Base-by-base conservation (phyloP, 2,113 vertebrate species). In the Alethe diademata region DNA sequence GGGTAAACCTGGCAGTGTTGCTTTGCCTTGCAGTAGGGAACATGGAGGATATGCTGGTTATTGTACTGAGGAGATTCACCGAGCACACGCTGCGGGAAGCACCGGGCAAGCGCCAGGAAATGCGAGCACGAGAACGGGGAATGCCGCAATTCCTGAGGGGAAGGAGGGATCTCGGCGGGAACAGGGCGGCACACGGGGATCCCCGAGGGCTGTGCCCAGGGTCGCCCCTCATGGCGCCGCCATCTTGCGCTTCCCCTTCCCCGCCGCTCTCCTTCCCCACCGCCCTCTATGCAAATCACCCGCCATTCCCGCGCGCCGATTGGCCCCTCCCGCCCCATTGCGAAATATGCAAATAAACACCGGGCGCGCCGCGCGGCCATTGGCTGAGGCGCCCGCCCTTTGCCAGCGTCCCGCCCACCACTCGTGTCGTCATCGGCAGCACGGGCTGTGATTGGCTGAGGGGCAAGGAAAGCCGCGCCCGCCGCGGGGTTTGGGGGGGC, bases 381-480 rank as follows among this genome's bases (percentile, higher is more conserved):
- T 79, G 85, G 85, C 31, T 35, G 4, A 7, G 0, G 3, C 0
- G 5, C 66, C 57, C 19, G 25, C n/a, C 14, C 1, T 0, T 24
- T 3, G 2, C 4, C 13, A 3, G 6, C 14, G 9, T 13, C n/a
- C 7, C 45, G 22, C 83, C 72, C 3, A 0, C 0, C 0, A 0
- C 1, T 2, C 2, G 1, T 17, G n/a, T 29, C 56, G 65, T 70
- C n/a, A 54, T 6, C 4, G 0, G 1, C 1, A 0, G 0, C 0
- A 2, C 2, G 12, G 23, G 5, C 4, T 61, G 3, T 53, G 84
- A 86, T 78, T 86, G 73, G 84, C 0, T 1, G 1, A 12, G 1
- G 1, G 0, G 3, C 1, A 3, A 11, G 10, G 28, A 31, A 45
- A 61, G 64, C 47, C 73, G 73, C 84, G 64, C 84, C 73, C 23